A percentile compares a stretch with the other conserved stretches of the same genome.
phyloP scores from a whole-genome alignment of 2,797 vertebrate species.

The Danio kyathit region DNA sequence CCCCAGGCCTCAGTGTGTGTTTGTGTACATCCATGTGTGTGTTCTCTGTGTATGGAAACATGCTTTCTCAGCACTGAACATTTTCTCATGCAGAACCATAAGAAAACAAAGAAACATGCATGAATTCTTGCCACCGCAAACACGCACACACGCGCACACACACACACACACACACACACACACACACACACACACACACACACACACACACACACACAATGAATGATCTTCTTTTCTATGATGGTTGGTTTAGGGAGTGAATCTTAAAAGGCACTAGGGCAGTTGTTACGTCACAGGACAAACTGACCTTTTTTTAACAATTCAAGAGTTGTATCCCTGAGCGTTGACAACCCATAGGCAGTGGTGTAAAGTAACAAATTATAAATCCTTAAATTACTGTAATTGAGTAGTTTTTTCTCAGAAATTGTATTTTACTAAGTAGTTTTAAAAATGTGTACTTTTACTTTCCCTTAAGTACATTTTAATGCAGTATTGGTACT shows the following conservation, averaged over 20 bases:
- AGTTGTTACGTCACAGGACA: neutral
- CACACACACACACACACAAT: neutral
- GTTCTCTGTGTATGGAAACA: conserved; percentile 41
- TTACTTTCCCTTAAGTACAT: too few relatives aligned
- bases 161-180: neutral
- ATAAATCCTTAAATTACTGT: too few relatives aligned
- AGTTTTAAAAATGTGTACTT: too few relatives aligned
- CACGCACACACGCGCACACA: neutral
- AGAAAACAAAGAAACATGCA: conserved; percentile 42
- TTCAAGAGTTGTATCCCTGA: neutral
- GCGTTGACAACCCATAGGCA: neutral
- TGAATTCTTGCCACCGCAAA: neutral
- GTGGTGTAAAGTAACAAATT: too few relatives aligned
- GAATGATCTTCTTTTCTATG: neutral
- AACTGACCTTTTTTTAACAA: neutral
- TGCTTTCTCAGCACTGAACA: conserved; percentile 58
- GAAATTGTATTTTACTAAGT: too few relatives aligned
- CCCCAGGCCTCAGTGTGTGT: conserved; percentile 27
- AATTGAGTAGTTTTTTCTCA: too few relatives aligned
- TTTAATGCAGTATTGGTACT: too few relatives aligned
- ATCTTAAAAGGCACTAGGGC: neutral
- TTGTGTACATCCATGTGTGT: conserved; percentile 31
- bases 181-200: too few relatives aligned
- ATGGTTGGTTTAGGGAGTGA: neutral
- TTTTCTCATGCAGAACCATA: conserved; percentile 42